These are phyloP conservation scores for Ciconia boyciana DNA, from an alignment of 2,113 vertebrate genomes.

Conservation along the genomic window DNA sequence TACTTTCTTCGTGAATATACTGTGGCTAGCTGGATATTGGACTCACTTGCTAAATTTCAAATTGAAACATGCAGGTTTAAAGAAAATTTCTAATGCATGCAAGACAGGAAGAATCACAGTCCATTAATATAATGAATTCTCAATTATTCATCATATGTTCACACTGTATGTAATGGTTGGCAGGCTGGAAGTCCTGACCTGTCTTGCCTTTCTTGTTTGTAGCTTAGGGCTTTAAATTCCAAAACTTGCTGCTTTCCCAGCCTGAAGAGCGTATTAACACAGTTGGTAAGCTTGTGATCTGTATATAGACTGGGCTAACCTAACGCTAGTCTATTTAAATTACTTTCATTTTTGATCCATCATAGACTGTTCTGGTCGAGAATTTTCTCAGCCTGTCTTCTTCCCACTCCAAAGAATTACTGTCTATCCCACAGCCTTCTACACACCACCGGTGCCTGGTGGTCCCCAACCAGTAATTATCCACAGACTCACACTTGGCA, in stretches of 20 bases:
- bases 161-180: neutral
- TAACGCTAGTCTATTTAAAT: neutral
- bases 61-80: neutral
- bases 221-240: neutral
- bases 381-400: neutral
- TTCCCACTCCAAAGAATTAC: neutral
- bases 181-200: neutral
- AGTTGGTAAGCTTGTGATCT: neutral
- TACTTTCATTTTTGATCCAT: neutral
- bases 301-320: neutral
- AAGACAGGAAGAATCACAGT: neutral
- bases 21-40: neutral
- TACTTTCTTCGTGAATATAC: neutral
- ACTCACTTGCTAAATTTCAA: neutral
- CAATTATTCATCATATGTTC: neutral
- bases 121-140: neutral
- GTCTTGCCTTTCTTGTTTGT: neutral
- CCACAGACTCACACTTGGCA: neutral
- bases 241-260: neutral
- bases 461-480: neutral
- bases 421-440: neutral
- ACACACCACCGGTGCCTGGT: neutral
- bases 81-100: neutral
- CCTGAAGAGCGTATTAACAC: neutral
- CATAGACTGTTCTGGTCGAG: neutral